phyloP scores from a whole-genome alignment of 2,888 invertebrate species.

The Steinernema scapterisci region DNA sequence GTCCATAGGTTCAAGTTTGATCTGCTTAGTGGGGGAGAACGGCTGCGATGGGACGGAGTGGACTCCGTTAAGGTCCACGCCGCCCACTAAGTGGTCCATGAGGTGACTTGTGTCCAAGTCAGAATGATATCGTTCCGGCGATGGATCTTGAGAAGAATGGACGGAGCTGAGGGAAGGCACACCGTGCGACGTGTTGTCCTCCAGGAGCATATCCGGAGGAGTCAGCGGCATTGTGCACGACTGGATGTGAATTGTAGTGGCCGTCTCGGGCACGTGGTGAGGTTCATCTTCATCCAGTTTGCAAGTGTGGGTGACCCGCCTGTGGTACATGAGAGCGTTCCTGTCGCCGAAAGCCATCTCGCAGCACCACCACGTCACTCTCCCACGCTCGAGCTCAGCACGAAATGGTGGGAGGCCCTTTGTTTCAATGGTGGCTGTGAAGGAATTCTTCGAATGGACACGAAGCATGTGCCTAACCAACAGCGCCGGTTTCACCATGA shows the following conservation, averaged over 20 bases:
- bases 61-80: neutral
- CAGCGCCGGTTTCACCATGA: constrained; percentile 55
- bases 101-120: constrained; percentile 5
- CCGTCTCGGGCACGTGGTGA: neutral
- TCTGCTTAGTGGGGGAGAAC: neutral
- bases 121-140: constrained; percentile 9
- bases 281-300: neutral
- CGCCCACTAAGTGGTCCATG: constrained; percentile 1
- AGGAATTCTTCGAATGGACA: constrained; percentile 54
- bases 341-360: constrained; percentile 44
- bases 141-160: constrained; percentile 1
- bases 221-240: neutral
- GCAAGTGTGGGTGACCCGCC: neutral
- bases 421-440: constrained; percentile 48
- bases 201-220: constrained; percentile 4
- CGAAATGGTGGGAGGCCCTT: constrained; percentile 35
- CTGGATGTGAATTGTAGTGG: constrained; percentile 6
- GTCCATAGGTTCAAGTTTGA: neutral
- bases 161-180: constrained; percentile 13
- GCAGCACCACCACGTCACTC: constrained; percentile 55
- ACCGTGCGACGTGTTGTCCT: constrained; percentile 6
- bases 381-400: constrained; percentile 37
- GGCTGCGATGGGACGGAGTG: neutral
- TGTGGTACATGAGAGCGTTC: constrained; percentile 17
- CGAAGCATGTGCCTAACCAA: constrained; percentile 62